A percentile compares a stretch with the other conserved stretches of the same genome.
Conservation (phyloP, 53 echinoderm and acorn worm species). For the Crossaster papposus region DNA sequence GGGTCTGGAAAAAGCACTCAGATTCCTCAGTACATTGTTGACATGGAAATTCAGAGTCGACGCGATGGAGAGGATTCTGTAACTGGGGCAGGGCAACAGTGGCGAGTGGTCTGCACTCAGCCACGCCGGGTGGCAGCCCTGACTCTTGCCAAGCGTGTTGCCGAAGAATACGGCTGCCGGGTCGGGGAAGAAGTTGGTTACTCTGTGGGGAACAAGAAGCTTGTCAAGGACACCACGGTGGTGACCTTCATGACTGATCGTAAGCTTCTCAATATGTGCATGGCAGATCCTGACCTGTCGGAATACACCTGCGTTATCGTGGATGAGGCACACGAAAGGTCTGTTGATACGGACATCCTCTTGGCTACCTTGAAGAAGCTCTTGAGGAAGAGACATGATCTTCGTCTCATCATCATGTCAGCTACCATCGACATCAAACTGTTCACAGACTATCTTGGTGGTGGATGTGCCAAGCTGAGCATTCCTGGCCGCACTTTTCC, state of each 20-base stretch:
- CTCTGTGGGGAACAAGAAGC: constrained; percentile 43
- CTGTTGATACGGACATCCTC: constrained; percentile 69
- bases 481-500: constrained; percentile 68
- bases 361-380: constrained; percentile 65
- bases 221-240: constrained; percentile 38
- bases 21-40: constrained; percentile 67
- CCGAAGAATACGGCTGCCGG: constrained; percentile 69
- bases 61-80: neutral
- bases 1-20: constrained; percentile 74
- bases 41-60: constrained; percentile 18
- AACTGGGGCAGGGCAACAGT: neutral
- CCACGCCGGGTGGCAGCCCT: constrained; percentile 67
- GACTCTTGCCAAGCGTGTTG: constrained; percentile 65
- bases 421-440: constrained; percentile 64
- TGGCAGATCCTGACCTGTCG: constrained; percentile 47
- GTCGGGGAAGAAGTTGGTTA: constrained; percentile 68
- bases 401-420: constrained; percentile 64
- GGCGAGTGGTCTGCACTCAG: constrained; percentile 63
- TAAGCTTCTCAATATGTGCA: constrained; percentile 54
- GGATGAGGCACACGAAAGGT: constrained; percentile 71
- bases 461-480: constrained; percentile 37
- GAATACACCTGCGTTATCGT: constrained; percentile 58
- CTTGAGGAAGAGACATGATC: constrained; percentile 36
- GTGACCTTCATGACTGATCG: constrained; percentile 70
- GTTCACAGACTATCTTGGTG: constrained; percentile 44